Conservation (phyloP, 2,797 vertebrate species). For the Poecilia gillii region DNA sequence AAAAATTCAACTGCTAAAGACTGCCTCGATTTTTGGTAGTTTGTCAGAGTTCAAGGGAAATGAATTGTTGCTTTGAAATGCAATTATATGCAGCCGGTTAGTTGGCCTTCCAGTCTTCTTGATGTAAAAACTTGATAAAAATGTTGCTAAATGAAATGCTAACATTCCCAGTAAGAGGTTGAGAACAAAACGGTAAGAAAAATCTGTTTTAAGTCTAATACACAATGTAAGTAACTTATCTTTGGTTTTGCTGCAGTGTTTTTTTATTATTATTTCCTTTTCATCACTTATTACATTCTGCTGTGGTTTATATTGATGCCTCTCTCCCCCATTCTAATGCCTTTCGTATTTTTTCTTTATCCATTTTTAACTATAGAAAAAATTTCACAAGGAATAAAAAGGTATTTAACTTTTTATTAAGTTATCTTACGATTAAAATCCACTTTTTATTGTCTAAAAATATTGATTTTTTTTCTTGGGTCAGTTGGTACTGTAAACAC, state of each 20-base stretch:
- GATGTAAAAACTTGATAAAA: neutral
- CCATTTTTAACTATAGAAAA: too few species aligned
- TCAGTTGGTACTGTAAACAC: neutral
- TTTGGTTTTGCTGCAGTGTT: too few species aligned
- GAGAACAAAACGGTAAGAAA: neutral
- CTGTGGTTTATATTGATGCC: too few species aligned
- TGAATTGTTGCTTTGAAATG: neutral
- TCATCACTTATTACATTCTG: too few species aligned
- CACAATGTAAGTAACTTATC: too few species aligned
- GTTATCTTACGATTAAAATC: neutral
- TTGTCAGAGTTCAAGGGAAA: neutral
- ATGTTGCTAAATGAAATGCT: neutral
- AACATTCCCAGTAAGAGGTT: neutral
- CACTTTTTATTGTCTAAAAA: neutral
- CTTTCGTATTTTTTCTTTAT: neutral
- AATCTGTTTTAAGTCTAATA: too few species aligned
- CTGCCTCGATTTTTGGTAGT: neutral
- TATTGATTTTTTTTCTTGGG: neutral
- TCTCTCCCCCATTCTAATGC: too few species aligned
- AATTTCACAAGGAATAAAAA: too few species aligned
- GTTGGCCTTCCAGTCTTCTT: neutral
- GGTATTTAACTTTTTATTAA: too few species aligned
- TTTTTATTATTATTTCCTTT: too few species aligned
- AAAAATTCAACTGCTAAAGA: neutral
- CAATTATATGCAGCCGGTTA: neutral